Evolutionary conservation across 1,140 invertebrate genomes (phyloP).

Genomic region (Anoplophora glabripennis): DNA sequence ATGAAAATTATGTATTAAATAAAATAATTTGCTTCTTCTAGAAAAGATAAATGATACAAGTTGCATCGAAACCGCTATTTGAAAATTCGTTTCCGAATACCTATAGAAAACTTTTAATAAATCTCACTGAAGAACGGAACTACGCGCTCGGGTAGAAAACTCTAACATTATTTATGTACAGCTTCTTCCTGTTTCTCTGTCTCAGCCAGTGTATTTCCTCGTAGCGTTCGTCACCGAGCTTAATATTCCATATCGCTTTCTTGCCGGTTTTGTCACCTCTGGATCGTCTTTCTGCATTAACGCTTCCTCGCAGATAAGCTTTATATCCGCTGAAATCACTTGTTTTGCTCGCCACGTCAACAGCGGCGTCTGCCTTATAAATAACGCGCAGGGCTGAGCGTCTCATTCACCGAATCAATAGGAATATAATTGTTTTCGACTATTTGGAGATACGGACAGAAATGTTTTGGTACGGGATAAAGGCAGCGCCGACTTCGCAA

Average conservation of each 20-base stretch:
- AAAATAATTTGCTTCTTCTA: too few species aligned
- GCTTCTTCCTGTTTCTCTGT: conserved; percentile 27
- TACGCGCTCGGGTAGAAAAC: conserved; percentile 24
- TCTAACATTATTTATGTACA: conserved; percentile 31
- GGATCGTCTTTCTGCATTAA: conserved; percentile 27
- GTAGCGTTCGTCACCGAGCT: conserved; percentile 14
- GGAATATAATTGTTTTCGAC: conserved; percentile 5
- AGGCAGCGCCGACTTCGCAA: not conserved
- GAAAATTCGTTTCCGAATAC: too few species aligned
- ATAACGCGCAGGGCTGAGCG: not conserved
- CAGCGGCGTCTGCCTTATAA: not conserved
- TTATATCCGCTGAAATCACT: conserved; percentile 5
- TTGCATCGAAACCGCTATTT: too few species aligned
- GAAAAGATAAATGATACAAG: too few species aligned
- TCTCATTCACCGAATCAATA: not conserved
- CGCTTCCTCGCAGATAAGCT: conserved; percentile 24
- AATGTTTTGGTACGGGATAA: not conserved
- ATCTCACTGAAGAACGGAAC: too few species aligned
- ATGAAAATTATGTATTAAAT: too few species aligned
- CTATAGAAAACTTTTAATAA: too few species aligned
- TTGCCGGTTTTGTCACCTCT: conserved; percentile 31
- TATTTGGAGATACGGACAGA: not conserved
- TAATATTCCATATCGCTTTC: conserved; percentile 32
- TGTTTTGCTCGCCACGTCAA: conserved; percentile 7
- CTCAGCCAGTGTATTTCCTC: conserved; percentile 18